Percentiles rank a stretch among this genome's conserved stretches.
Conservation (phyloP, 2,113 vertebrate genomes). For the Loxodonta africana region DNA sequence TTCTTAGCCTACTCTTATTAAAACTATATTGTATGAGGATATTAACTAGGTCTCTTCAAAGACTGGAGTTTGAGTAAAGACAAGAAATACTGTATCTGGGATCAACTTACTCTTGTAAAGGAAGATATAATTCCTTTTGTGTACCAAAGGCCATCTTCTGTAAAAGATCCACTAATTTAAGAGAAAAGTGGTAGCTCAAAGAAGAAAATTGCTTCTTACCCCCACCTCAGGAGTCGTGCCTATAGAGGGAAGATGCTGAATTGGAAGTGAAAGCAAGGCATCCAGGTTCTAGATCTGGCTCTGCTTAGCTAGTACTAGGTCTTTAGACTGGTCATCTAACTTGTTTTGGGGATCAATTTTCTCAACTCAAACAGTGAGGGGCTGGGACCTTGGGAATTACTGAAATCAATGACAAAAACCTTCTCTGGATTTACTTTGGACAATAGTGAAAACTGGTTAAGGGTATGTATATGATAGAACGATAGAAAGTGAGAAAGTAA, state of each 20-base stretch:
- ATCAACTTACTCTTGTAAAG: neutral
- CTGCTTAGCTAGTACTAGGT: neutral
- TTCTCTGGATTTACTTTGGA: neutral
- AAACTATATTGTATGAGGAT: neutral
- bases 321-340: neutral
- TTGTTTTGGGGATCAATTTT: neutral
- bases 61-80: neutral
- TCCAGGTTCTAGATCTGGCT: accelerated
- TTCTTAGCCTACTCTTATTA: neutral
- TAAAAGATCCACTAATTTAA: neutral
- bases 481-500: neutral
- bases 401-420: neutral
- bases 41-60: neutral
- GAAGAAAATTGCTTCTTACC: neutral
- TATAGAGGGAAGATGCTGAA: too few species aligned
- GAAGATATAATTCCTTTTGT: neutral
- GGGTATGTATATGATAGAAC: neutral
- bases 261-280: neutral
- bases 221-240: neutral
- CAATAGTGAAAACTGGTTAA: neutral
- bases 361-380: neutral
- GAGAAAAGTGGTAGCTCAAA: neutral
- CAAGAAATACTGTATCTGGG: neutral
- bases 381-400: neutral
- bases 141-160: neutral